Conservation (phyloP, 2,888 invertebrate genomes). For the Trichopoda pennipes region DNA sequence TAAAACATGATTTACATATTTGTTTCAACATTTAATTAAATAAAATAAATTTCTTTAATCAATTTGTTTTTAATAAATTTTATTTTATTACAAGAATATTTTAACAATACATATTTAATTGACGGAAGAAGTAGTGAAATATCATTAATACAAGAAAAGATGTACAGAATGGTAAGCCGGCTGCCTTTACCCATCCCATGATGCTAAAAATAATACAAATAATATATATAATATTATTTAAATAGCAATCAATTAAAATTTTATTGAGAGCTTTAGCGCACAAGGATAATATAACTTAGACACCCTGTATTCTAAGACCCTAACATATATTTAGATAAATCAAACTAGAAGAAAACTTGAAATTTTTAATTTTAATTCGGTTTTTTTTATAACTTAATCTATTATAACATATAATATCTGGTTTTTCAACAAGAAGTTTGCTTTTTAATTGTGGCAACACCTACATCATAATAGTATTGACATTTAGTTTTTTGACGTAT, state of each 20-base stretch:
- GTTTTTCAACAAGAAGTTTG: too few relatives aligned
- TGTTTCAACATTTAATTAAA: constrained; percentile 31
- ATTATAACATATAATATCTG: too few relatives aligned
- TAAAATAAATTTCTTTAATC: constrained; percentile 18
- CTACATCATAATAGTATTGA: too few relatives aligned
- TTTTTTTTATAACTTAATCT: too few relatives aligned
- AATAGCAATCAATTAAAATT: neutral
- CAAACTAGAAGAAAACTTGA: too few relatives aligned
- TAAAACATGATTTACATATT: constrained; percentile 11
- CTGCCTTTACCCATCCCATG: constrained; percentile 89
- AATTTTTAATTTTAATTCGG: too few relatives aligned
- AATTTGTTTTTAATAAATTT: too few relatives aligned
- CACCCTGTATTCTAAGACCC: too few relatives aligned
- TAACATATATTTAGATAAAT: too few relatives aligned
- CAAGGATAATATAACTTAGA: too few relatives aligned
- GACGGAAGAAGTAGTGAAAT: constrained; percentile 90
- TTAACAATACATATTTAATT: constrained; percentile 83
- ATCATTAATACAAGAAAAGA: constrained; percentile 88
- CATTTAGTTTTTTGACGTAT: too few relatives aligned
- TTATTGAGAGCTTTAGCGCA: neutral
- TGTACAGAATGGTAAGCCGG: constrained; percentile 89
- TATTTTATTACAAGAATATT: constrained; percentile 32
- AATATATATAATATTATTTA: neutral
- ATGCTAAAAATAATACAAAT: constrained; percentile 83
- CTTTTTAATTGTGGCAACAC: too few relatives aligned